Evolutionary conservation across 2,888 invertebrate genomes (phyloP), one percentile per base, ranked within the genome.

Genomic region (Prosapia bicincta): DNA sequence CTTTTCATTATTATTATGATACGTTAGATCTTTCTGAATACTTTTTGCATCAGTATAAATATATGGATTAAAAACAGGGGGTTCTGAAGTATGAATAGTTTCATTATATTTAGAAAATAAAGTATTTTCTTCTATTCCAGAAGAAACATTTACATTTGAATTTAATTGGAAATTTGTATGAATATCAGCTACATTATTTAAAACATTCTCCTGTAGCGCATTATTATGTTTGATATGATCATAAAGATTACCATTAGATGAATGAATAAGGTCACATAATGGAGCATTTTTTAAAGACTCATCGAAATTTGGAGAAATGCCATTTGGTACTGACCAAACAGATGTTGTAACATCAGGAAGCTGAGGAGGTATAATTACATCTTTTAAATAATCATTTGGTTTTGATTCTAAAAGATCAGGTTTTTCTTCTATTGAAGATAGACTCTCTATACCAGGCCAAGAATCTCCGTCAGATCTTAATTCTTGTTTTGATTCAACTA

Each of bases 341-440:
- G 76, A 76, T 30, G 75, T 75, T 10, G 75, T 76, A 32, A 76
- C 69, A 54, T 76, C 76, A 10, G 76, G 76, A 13, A 76, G 76
- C 24, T 72, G 76, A 66, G 54, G 68, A 24, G 71, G 68, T 26
- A 72, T 30, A 25, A 71, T 67, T 65, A 30, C 13, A 65, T 28
- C 65, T 25, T 69, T 65, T 0, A 68, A 54, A 23, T 66, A 54
- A 20, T 54, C 54, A 54, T 70, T 73, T 20, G 54, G 65, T 26
- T 76, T 74, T 26, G 74, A 74, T 43, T 76, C 76, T 9, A 76
- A 43, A n/a, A 76, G 65, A 65, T 76, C 76, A 6, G 76, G 76
- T 38, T 76, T 76, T 71, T 76, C 76, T 68, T 76, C 76, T 54
- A 32, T 73, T 38, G 54, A 5, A 0, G 70, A 26, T 26, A 54